phyloP scores from a whole-genome alignment of 2,113 vertebrate genomes.

The Zapus hudsonius region DNA sequence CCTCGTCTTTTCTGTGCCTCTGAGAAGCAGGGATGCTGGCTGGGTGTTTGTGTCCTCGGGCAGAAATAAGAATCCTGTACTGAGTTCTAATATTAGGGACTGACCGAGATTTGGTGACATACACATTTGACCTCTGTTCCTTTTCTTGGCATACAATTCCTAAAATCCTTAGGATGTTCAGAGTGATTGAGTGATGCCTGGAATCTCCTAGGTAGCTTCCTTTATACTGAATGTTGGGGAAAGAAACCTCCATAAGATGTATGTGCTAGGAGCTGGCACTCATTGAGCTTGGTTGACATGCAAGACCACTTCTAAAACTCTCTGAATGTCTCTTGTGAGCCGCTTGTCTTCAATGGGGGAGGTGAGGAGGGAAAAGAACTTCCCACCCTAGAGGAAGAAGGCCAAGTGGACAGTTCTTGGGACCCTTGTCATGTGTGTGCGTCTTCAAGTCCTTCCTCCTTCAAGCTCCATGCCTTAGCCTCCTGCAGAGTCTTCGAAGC shows the following conservation, averaged over 20 bases:
- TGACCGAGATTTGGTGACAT: background rate
- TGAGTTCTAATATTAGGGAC: background rate
- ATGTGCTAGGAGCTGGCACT: background rate
- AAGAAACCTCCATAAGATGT: background rate
- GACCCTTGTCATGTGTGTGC: too few species aligned
- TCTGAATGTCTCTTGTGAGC: background rate
- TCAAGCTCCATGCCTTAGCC: fast-evolving
- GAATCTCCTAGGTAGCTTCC: background rate
- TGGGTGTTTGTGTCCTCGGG: background rate
- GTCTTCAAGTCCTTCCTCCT: background rate
- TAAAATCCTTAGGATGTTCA: background rate
- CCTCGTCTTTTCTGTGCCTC: background rate
- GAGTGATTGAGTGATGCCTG: background rate
- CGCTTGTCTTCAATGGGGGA: background rate
- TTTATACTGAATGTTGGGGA: too few species aligned
- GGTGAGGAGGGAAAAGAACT: background rate
- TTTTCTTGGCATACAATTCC: background rate
- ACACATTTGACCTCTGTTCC: background rate
- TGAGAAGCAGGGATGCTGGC: too few species aligned
- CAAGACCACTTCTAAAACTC: too few species aligned
- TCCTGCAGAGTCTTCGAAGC: background rate
- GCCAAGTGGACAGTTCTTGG: too few species aligned
- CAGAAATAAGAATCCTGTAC: background rate
- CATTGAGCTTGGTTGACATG: background rate
- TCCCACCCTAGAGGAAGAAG: too few species aligned